Percentiles rank a stretch among this genome's conserved stretches.
phyloP scores from a whole-genome alignment of 2,888 invertebrate genomes.

The Leptopterna dolabrata region DNA sequence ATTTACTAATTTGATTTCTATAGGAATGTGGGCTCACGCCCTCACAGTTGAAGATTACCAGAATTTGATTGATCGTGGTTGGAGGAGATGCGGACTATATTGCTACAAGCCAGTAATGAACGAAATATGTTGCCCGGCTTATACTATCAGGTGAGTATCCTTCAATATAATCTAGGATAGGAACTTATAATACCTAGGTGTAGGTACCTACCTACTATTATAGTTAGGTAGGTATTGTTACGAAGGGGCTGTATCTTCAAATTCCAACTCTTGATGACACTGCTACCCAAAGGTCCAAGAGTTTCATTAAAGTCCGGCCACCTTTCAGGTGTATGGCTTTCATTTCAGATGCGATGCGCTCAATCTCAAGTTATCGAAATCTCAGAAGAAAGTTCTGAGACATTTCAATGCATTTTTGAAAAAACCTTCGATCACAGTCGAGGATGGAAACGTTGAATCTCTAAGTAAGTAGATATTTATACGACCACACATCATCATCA shows the following conservation, averaged over 20 bases:
- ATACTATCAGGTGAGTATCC: constrained; percentile 85
- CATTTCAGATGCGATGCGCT: constrained; percentile 77
- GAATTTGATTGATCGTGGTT: constrained; percentile 92
- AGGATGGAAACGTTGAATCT: neutral
- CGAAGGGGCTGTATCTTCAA: no score
- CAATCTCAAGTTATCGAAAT: constrained; percentile 84
- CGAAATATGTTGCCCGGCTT: constrained; percentile 93
- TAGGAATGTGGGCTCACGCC: constrained; percentile 93
- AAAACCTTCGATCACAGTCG: neutral
- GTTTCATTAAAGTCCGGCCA: no score
- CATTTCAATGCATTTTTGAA: constrained; percentile 78
- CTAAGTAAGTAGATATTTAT: neutral
- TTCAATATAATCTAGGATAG: neutral
- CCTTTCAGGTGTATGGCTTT: no score
- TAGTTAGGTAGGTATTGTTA: no score
- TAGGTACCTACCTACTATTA: no score
- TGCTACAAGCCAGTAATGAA: constrained; percentile 94
- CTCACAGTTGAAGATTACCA: constrained; percentile 89
- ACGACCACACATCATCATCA: neutral
- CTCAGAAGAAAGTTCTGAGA: constrained; percentile 93
- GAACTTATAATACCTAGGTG: no score
- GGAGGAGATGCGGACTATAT: constrained; percentile 96
- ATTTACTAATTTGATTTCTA: no score
- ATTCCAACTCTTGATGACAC: no score
- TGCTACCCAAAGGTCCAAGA: no score